phyloP scores from a whole-genome alignment of 2,113 vertebrate genomes.

The Suncus etruscus region DNA sequence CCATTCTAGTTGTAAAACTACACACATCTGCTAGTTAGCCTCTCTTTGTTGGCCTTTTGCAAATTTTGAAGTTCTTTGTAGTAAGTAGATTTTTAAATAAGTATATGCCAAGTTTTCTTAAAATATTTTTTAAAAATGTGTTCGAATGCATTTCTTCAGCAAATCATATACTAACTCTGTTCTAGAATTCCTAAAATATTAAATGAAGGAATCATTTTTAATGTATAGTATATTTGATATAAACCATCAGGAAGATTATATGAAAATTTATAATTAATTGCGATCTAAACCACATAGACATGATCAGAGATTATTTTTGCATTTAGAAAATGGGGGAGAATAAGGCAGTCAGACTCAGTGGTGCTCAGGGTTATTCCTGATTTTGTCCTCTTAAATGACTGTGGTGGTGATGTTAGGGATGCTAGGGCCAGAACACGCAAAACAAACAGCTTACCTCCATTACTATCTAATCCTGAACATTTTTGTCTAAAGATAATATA shows the following conservation, averaged over 20 bases:
- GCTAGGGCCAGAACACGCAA: too few relatives aligned
- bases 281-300: background rate
- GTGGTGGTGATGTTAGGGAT: too few relatives aligned
- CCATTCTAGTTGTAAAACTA: slow-evolving; percentile 39
- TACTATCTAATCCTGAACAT: too few relatives aligned
- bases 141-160: slow-evolving; percentile 28
- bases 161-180: slow-evolving; percentile 35
- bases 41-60: slow-evolving; percentile 52
- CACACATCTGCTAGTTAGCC: background rate
- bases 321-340: too few relatives aligned
- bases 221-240: background rate
- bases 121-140: background rate
- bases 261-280: background rate
- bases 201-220: slow-evolving; percentile 23
- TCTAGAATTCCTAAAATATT: slow-evolving; percentile 31
- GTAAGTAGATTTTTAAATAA: slow-evolving; percentile 54
- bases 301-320: background rate
- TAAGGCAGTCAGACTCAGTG: too few relatives aligned
- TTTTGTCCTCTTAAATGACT: too few relatives aligned
- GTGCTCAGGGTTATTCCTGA: too few relatives aligned
- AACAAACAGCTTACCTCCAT: too few relatives aligned
- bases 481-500: background rate
- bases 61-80: background rate
- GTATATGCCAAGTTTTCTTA: background rate
- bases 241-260: background rate